A percentile compares a stretch with the other conserved stretches of the same genome.
Evolutionary conservation across 2,113 vertebrate species (phyloP).

Genomic region (Paedocypris sp.): DNA sequence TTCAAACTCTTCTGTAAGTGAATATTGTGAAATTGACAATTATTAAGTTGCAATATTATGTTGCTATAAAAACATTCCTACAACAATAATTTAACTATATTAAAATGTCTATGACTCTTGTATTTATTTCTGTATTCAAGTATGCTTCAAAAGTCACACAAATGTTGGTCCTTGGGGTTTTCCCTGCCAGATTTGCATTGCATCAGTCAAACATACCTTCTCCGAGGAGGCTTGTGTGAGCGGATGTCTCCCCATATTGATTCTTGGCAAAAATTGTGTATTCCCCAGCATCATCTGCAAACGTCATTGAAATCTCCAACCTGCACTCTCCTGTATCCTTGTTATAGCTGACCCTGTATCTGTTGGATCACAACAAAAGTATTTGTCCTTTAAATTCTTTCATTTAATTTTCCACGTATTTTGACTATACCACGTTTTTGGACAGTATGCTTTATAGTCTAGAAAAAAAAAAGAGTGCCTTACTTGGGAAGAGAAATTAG

Average conservation of each 20-base stretch:
- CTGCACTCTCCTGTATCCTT: constrained; percentile 81
- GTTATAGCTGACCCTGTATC: constrained; percentile 82
- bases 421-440: too few species aligned
- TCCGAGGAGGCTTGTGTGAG: constrained; percentile 73
- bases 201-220: constrained; percentile 90
- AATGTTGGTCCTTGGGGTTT: too few species aligned
- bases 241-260: constrained; percentile 75
- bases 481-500: too few species aligned
- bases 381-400: not conserved
- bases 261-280: constrained; percentile 78
- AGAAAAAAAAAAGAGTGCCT: too few species aligned
- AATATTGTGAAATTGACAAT: not conserved
- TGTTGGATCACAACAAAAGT: constrained; percentile 36
- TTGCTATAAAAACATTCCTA: too few species aligned
- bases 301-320: constrained; percentile 94
- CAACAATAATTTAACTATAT: too few species aligned
- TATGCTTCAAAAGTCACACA: too few species aligned
- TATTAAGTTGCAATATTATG: too few species aligned
- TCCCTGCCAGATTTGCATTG: too few species aligned
- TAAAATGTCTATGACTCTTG: too few species aligned
- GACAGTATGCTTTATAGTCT: not conserved
- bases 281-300: constrained; percentile 89
- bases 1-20: constrained; percentile 76
- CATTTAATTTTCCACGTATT: too few species aligned
- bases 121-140: too few species aligned